These are phyloP conservation scores for Heteropelma amictum DNA, from an alignment of 2,888 invertebrate species.

Conservation along the genomic window DNA sequence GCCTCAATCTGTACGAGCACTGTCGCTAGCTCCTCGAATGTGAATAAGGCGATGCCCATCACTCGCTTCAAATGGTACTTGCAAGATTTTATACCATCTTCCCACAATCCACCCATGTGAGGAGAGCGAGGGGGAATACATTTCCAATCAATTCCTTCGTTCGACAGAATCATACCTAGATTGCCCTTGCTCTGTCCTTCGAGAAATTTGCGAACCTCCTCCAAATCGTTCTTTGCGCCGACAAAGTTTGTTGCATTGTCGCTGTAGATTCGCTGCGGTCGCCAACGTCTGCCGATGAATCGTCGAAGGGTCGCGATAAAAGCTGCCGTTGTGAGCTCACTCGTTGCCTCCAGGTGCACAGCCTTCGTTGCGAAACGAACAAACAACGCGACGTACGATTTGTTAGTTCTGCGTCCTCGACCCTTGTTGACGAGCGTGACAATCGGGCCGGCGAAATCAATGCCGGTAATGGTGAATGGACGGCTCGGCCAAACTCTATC, in stretches of 20 bases:
- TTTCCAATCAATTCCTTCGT: slow-evolving; percentile 55
- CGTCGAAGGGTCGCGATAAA: slow-evolving; percentile 56
- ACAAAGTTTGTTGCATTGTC: slow-evolving; percentile 65
- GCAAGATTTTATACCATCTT: slow-evolving; percentile 62
- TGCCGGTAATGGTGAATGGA: neutral
- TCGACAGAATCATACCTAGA: neutral
- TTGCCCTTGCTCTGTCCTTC: neutral
- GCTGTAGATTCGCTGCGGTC: slow-evolving; percentile 43
- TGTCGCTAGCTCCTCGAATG: slow-evolving; percentile 63
- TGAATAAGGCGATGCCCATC: slow-evolving; percentile 55
- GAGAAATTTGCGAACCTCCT: slow-evolving; percentile 34
- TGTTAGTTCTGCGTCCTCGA: neutral
- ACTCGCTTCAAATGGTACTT: slow-evolving; percentile 63
- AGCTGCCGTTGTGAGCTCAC: slow-evolving; percentile 47
- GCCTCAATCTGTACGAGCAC: slow-evolving; percentile 62
- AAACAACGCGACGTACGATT: neutral
- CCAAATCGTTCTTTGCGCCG: slow-evolving; percentile 57
- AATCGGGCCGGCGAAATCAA: neutral
- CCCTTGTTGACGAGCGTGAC: neutral
- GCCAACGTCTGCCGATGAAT: slow-evolving; percentile 57
- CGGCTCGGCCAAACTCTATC: slow-evolving; percentile 31
- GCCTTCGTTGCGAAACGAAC: neutral
- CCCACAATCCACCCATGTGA: slow-evolving; percentile 66
- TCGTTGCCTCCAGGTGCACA: slow-evolving; percentile 56
- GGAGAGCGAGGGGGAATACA: slow-evolving; percentile 63